Conservation (phyloP, 2,113 vertebrate genomes). For the Zosterops hypoxanthus region DNA sequence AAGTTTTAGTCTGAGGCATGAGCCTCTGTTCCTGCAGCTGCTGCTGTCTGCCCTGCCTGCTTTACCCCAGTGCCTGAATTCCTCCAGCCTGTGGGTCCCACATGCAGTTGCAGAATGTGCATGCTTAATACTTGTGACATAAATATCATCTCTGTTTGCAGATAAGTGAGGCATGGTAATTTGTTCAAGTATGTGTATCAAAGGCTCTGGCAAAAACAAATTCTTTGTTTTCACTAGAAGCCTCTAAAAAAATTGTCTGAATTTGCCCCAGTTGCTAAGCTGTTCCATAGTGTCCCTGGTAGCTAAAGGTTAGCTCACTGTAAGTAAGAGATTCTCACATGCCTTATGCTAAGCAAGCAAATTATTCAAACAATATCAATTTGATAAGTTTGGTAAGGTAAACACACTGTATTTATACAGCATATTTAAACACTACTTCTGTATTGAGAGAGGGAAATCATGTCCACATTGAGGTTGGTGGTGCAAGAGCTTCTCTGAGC, state of each 20-base stretch:
- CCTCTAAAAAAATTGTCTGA: background rate
- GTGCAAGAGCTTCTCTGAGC: background rate
- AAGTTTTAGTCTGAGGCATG: background rate
- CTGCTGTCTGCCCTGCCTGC: background rate
- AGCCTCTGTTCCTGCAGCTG: slow-evolving; percentile 8
- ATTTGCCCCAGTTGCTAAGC: background rate
- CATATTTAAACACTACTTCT: background rate
- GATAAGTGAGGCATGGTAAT: background rate
- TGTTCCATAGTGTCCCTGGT: background rate
- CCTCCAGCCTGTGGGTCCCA: background rate
- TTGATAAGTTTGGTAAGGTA: background rate
- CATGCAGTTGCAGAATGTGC: background rate
- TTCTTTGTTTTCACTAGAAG: background rate
- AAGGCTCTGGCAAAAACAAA: background rate
- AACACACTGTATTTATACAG: background rate
- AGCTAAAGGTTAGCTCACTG: background rate
- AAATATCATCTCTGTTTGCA: slow-evolving; percentile 5
- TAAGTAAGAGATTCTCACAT: background rate
- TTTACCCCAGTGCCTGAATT: background rate
- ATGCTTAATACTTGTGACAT: background rate
- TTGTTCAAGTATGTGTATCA: background rate
- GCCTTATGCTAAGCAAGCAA: background rate
- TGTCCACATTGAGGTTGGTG: background rate
- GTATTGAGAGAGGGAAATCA: background rate
- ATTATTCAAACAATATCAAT: background rate